Percentiles rank a stretch among this genome's conserved stretches.
These are phyloP conservation scores for Oscheius sp. DNA, from an alignment of 2,888 invertebrate genomes.

Conservation along the genomic window DNA sequence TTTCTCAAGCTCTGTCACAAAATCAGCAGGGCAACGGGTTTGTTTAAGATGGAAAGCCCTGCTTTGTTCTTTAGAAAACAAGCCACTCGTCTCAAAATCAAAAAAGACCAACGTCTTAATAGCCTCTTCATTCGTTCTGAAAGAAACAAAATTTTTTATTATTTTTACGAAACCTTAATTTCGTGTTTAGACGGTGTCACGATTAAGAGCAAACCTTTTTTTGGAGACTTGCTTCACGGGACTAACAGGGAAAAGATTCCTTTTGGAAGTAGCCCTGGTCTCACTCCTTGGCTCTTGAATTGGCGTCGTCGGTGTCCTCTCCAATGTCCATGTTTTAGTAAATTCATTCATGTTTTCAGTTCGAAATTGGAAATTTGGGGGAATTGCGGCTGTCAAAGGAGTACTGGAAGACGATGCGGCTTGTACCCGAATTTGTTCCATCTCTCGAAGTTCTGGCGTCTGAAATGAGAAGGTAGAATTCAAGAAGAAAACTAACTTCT, in stretches of 20 bases:
- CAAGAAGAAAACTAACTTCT: neutral
- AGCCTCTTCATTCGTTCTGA: slow-evolving; percentile 2
- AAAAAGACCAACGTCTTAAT: slow-evolving; percentile 45
- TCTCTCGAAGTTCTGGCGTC: neutral
- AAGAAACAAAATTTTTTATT: no score
- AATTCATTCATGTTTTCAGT: neutral
- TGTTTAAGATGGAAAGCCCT: neutral
- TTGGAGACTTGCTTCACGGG: neutral
- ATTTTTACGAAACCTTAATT: neutral
- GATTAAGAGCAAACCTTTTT: neutral
- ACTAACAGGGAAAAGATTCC: slow-evolving; percentile 7
- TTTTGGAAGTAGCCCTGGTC: neutral
- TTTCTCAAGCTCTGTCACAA: slow-evolving; percentile 9
- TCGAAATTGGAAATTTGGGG: slow-evolving; percentile 6
- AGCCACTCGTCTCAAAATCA: slow-evolving; percentile 60
- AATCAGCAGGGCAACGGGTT: slow-evolving; percentile 1
- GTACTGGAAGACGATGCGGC: neutral
- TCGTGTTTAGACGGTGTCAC: no score
- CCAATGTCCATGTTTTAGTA: neutral
- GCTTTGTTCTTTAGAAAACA: slow-evolving; percentile 18
- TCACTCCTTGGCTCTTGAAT: neutral
- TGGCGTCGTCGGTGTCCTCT: neutral
- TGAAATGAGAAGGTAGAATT: neutral
- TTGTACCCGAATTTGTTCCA: neutral
- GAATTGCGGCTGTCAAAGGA: neutral